Percentiles rank a stretch among this genome's conserved stretches.
These are phyloP conservation scores for Cerceris ruficornis DNA, from an alignment of 2,888 invertebrate genomes.

Conservation along the genomic window DNA sequence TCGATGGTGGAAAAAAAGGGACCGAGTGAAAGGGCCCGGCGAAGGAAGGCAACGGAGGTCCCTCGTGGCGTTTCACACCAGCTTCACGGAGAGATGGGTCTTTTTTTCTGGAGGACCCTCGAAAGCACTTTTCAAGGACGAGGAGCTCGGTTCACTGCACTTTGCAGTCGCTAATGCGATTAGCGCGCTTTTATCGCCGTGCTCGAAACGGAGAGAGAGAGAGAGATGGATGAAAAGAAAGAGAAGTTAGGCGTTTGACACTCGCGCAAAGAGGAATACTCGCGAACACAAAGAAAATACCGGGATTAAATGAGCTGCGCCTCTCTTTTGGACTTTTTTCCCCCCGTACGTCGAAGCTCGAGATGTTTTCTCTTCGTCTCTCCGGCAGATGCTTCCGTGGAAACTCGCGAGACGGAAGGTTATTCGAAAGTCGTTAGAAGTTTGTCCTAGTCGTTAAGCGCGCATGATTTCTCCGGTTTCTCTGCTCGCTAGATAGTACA, in stretches of 20 bases:
- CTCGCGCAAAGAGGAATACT: constrained; percentile 13
- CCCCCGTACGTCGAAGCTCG: too few relatives aligned
- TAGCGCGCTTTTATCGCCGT: constrained; percentile 71
- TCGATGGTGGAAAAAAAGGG: constrained; percentile 26
- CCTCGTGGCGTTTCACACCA: constrained; percentile 22
- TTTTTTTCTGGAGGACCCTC: constrained; percentile 45
- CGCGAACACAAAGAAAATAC: constrained; percentile 42
- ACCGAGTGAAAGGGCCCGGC: constrained; percentile 19
- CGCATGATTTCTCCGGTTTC: not conserved
- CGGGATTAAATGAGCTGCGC: constrained; percentile 2
- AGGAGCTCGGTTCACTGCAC: constrained; percentile 63
- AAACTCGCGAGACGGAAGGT: constrained; percentile 15
- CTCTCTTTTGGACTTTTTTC: constrained; percentile 10
- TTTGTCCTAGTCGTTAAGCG: constrained; percentile 31
- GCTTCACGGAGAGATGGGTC: constrained; percentile 24
- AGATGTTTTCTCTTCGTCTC: constrained; percentile 13
- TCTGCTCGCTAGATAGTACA: not conserved
- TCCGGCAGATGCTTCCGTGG: constrained; percentile 33
- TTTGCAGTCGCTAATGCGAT: constrained; percentile 70
- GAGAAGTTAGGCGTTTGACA: constrained; percentile 15
- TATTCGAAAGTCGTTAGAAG: constrained; percentile 35
- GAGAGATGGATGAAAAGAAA: too few relatives aligned
- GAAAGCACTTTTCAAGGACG: constrained; percentile 51
- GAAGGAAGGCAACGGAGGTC: constrained; percentile 11
- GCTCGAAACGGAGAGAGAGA: constrained; percentile 10